Conservation (phyloP, 1,140 invertebrate species). For the Drosophila navojoa region DNA sequence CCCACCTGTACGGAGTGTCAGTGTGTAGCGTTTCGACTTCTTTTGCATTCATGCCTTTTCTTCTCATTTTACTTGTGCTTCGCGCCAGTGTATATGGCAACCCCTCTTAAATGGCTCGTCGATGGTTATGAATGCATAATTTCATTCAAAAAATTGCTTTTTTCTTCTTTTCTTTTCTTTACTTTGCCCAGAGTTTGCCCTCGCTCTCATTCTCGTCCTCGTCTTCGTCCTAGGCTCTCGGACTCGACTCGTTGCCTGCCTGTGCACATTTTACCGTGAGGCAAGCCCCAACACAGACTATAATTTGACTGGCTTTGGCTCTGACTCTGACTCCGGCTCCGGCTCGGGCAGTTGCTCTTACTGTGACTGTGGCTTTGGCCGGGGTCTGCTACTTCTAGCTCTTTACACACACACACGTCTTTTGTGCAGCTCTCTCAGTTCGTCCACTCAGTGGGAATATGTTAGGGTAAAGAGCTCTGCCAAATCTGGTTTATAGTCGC, state of each 20-base stretch:
- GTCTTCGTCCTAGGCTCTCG: neutral
- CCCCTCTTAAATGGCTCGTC: slow-evolving; percentile 45
- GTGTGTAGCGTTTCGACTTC: slow-evolving; percentile 16
- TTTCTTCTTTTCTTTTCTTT: slow-evolving; percentile 41
- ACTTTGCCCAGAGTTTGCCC: neutral
- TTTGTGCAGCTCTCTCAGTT: neutral
- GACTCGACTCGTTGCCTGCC: slow-evolving; percentile 2
- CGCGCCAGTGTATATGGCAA: slow-evolving; percentile 20
- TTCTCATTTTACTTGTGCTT: neutral
- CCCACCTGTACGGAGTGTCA: slow-evolving; percentile 22
- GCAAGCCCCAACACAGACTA: slow-evolving; percentile 35
- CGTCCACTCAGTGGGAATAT: slow-evolving; percentile 14
- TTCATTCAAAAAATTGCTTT: slow-evolving; percentile 61
- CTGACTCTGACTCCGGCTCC: neutral
- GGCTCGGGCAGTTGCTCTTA: neutral
- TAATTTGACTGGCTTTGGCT: slow-evolving; percentile 52
- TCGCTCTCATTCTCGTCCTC: neutral
- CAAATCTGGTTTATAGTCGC: slow-evolving; percentile 76
- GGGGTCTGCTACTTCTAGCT: slow-evolving; percentile 18
- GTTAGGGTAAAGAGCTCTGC: slow-evolving; percentile 60
- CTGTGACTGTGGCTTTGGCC: slow-evolving; percentile 11
- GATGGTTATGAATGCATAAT: slow-evolving; percentile 74
- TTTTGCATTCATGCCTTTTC: neutral
- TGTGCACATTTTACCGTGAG: slow-evolving; percentile 36
- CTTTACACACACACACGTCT: slow-evolving; percentile 29